Percentiles rank a stretch among this genome's conserved stretches.
Conservation (phyloP, 2,113 vertebrate species). For the Pipa parva region DNA sequence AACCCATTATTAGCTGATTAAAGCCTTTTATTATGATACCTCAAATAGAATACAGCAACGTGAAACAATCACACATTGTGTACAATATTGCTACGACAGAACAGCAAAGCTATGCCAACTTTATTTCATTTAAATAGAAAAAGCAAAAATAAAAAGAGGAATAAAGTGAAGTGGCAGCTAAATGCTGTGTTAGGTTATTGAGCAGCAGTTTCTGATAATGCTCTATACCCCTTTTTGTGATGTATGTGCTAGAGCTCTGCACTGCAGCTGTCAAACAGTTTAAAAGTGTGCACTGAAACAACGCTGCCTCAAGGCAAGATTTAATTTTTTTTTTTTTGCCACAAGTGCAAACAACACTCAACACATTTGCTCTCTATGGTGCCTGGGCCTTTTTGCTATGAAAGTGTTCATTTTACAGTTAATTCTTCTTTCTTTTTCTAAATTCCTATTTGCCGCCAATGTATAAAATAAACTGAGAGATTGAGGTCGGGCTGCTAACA, state of each 20-base stretch:
- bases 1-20: conserved; percentile 71
- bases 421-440: too few relatives aligned
- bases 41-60: conserved; percentile 76
- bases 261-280: background rate
- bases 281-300: too few relatives aligned
- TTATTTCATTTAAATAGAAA: too few relatives aligned
- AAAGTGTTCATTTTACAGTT: background rate
- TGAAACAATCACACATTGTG: conserved; percentile 81
- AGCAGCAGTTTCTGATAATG: background rate
- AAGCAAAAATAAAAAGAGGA: conserved; percentile 47
- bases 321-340: too few relatives aligned
- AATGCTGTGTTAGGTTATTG: background rate
- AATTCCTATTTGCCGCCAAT: too few relatives aligned
- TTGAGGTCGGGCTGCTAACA: too few relatives aligned
- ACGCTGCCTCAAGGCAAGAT: too few relatives aligned
- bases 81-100: conserved; percentile 78
- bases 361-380: background rate
- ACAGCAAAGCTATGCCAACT: conserved; percentile 51
- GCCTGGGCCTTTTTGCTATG: background rate
- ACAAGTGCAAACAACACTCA: too few relatives aligned
- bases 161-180: conserved; percentile 38
- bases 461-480: too few relatives aligned
- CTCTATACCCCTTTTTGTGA: background rate
- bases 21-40: conserved; percentile 91
- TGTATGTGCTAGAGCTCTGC: conserved; percentile 10